Percentiles rank a stretch among this genome's conserved stretches.
Evolutionary conservation across 2,888 invertebrate species (phyloP).

Genomic region (Drosophila fungiperda): DNA sequence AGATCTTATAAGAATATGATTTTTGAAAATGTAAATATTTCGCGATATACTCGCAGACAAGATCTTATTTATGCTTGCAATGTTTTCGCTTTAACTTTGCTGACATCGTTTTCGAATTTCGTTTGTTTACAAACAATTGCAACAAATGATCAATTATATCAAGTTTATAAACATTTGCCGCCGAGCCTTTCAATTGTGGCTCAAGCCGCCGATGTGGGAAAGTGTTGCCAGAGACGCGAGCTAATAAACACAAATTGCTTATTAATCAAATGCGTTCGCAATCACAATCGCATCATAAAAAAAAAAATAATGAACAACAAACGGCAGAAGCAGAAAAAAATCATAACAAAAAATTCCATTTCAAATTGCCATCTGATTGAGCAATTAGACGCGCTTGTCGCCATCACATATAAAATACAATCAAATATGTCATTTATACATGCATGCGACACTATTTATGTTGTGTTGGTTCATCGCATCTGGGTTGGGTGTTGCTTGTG

Average conservation of each 20-base stretch:
- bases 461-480: slow-evolving; percentile 46
- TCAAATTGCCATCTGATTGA: slow-evolving; percentile 54
- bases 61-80: neutral
- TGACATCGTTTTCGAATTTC: slow-evolving; percentile 5
- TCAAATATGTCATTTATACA: slow-evolving; percentile 46
- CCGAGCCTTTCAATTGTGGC: slow-evolving; percentile 44
- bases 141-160: slow-evolving; percentile 64
- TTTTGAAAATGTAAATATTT: neutral
- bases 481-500: slow-evolving; percentile 27
- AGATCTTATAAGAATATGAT: neutral
- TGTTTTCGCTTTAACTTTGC: slow-evolving; percentile 24
- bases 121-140: slow-evolving; percentile 63
- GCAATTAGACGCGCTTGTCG: slow-evolving; percentile 68
- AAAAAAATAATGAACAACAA: slow-evolving; percentile 44
- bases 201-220: slow-evolving; percentile 44
- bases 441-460: slow-evolving; percentile 42
- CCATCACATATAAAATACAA: slow-evolving; percentile 52
- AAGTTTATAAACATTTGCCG: slow-evolving; percentile 46
- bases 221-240: slow-evolving; percentile 65
- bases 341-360: slow-evolving; percentile 18
- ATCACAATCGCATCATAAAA: slow-evolving; percentile 52
- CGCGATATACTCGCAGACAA: neutral
- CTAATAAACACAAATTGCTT: slow-evolving; percentile 74
- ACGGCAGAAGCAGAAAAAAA: slow-evolving; percentile 9
- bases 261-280: slow-evolving; percentile 65